Evolutionary conservation across 1,140 invertebrate genomes (phyloP).

Genomic region (Drosophila novamexicana): DNA sequence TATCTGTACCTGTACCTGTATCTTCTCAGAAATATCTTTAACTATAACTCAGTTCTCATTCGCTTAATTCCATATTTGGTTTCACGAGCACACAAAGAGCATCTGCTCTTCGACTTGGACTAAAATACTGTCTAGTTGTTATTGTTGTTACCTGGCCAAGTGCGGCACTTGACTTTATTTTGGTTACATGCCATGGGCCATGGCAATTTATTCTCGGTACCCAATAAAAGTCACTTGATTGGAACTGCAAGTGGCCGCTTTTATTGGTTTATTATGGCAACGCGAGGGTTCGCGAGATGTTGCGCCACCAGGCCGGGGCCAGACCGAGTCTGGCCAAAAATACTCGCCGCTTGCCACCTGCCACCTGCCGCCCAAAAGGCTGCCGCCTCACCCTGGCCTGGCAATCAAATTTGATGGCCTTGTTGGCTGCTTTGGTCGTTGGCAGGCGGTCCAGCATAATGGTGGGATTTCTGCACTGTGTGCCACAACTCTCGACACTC

Average conservation of each 20-base stretch:
- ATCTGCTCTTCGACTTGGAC: background rate
- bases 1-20: too few species aligned
- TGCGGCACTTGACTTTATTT: constrained; percentile 70
- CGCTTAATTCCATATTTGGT: background rate
- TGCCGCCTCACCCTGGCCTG: constrained; percentile 23
- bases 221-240: constrained; percentile 80
- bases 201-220: constrained; percentile 67
- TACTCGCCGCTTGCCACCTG: constrained; percentile 21
- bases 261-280: constrained; percentile 80
- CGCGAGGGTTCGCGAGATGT: constrained; percentile 30
- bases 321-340: constrained; percentile 9
- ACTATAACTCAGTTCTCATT: background rate
- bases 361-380: background rate
- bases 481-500: constrained; percentile 73
- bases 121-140: constrained; percentile 11
- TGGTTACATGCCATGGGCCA: constrained; percentile 70
- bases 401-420: constrained; percentile 80
- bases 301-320: background rate
- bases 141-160: constrained; percentile 35
- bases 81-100: background rate
- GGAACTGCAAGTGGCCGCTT: constrained; percentile 76
- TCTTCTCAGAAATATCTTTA: too few species aligned
- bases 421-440: constrained; percentile 45
- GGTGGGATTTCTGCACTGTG: constrained; percentile 49
- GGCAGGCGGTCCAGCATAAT: constrained; percentile 61